Evolutionary conservation across 2,797 vertebrate species (phyloP), one percentile per base, ranked within the genome.

Genomic region (Aphelocoma californica): DNA sequence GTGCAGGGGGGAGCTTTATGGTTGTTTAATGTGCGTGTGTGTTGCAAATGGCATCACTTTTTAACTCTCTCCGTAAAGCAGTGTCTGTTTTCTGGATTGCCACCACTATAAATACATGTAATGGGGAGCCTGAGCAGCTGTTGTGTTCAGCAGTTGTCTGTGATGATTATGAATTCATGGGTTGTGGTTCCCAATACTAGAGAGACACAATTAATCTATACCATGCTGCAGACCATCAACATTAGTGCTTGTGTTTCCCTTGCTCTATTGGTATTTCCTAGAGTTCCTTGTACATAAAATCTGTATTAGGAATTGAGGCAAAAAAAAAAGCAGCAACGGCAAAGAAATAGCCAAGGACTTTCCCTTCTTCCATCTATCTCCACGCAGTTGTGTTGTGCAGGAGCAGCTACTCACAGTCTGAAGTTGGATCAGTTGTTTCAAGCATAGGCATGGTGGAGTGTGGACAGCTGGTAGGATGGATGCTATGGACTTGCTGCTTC

Each of bases 11-110:
- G 74, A 86, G 70, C 82, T 88, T 92, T 92, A 85, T 75, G 91
- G 91, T 45, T 71, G 80, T 90, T 85, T 74, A 83, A 90, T 67
- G 73, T 0, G 2, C 3, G 77, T 64, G 45, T 77, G 58, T 86
- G 94, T 56, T 93, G 95, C 90, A 92, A 95, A 94, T 77, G 64
- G 81, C 81, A 90, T 45, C 64, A 13, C 88, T 88, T 82, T 40
- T 65, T 85, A 86, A 86, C 86, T 94, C 93, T 80, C 65, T 71
- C 65, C 1, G 70, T 86, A 87, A 94, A 93, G 91, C 81, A 42
- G 64, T 54, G 16, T 85, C 75, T 93, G 64, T 80, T 86, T 73
- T 32, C 79, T 50, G 71, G 60, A 80, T 80, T 93, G 86, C 56
- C 71, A 71, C 64, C 54, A 13, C 92, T 47, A 95, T 95, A 85